Evolutionary conservation across 1,140 invertebrate species (phyloP).

Genomic region (Lutraria rhynchaena): DNA sequence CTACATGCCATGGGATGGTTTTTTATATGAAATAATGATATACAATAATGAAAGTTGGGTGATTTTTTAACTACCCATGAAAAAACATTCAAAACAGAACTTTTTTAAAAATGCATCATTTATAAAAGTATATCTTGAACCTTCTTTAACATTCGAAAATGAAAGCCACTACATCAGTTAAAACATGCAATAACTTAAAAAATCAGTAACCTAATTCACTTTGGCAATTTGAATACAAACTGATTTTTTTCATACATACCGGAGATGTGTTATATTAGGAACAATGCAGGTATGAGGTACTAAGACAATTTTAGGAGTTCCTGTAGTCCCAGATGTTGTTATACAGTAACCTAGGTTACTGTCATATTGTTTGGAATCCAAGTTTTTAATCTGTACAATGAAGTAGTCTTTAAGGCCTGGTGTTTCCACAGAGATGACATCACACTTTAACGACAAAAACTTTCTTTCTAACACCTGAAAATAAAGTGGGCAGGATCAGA

Average conservation of each 20-base stretch:
- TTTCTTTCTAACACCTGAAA: not conserved
- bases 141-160: too few species aligned
- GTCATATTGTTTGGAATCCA: not conserved
- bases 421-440: not conserved
- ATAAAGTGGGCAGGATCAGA: too few species aligned
- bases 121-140: too few species aligned
- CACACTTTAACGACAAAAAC: not conserved
- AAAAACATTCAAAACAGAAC: too few species aligned
- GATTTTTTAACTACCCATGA: too few species aligned
- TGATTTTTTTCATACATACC: conserved; percentile 65
- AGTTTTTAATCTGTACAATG: not conserved
- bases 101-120: too few species aligned
- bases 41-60: too few species aligned
- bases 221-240: not conserved
- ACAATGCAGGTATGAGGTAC: conserved; percentile 81
- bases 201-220: not conserved
- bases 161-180: not conserved
- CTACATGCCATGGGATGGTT: too few species aligned
- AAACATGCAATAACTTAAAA: not conserved
- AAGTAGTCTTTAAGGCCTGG: not conserved
- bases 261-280: conserved; percentile 79
- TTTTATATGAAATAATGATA: too few species aligned
- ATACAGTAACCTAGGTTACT: conserved; percentile 78
- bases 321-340: conserved; percentile 81
- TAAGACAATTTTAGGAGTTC: conserved; percentile 77